Conservation (phyloP, 1,140 invertebrate species). For the Zaprionus ornatus region DNA sequence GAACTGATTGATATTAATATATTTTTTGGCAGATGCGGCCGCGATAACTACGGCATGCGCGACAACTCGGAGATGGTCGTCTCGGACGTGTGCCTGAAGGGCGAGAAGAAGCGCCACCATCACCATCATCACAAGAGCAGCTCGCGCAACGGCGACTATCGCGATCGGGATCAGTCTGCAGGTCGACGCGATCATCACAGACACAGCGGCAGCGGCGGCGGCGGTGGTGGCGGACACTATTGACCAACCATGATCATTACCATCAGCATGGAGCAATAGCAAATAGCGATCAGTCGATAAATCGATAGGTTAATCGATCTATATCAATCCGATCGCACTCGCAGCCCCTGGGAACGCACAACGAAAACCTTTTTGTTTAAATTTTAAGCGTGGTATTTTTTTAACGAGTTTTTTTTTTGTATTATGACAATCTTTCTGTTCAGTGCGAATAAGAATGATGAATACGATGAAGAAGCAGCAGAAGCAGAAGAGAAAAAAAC, state of each 20-base stretch:
- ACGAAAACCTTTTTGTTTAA: slow-evolving; percentile 67
- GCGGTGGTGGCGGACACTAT: slow-evolving; percentile 75
- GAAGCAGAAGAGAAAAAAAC: slow-evolving; percentile 9
- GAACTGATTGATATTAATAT: neutral
- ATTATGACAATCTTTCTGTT: slow-evolving; percentile 53
- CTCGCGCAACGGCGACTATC: slow-evolving; percentile 79
- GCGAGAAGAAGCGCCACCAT: slow-evolving; percentile 91
- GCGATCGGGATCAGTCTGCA: slow-evolving; percentile 74
- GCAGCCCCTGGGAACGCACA: slow-evolving; percentile 43
- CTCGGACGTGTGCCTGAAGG: slow-evolving; percentile 87
- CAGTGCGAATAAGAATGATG: slow-evolving; percentile 52
- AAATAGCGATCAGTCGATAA: slow-evolving; percentile 19
- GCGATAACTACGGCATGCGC: slow-evolving; percentile 88
- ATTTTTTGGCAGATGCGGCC: slow-evolving; percentile 54
- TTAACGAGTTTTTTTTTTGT: slow-evolving; percentile 29
- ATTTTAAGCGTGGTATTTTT: slow-evolving; percentile 47
- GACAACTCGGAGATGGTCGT: slow-evolving; percentile 93
- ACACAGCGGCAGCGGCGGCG: slow-evolving; percentile 68
- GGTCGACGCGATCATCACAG: slow-evolving; percentile 80
- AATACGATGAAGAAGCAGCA: neutral
- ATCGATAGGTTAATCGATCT: slow-evolving; percentile 7
- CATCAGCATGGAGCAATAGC: slow-evolving; percentile 82
- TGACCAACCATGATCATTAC: slow-evolving; percentile 84
- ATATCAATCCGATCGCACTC: slow-evolving; percentile 14
- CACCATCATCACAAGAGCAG: slow-evolving; percentile 90